Evolutionary conservation across 2,797 vertebrate genomes (phyloP), one percentile per base, ranked within the genome.

Genomic region (Coendou prehensilis): DNA sequence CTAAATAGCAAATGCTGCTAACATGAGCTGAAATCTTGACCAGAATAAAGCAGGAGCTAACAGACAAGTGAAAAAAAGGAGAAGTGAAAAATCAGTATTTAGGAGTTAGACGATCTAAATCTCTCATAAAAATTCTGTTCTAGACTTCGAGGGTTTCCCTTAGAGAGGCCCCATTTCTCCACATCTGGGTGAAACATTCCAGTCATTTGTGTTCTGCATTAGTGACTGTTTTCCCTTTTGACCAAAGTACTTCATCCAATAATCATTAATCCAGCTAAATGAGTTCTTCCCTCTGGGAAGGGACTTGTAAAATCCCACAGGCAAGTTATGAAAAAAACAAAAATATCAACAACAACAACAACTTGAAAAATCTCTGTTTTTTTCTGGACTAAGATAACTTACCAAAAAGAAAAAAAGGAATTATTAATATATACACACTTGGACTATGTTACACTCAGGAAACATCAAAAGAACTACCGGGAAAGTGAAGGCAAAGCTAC

Each of bases 121-220:
- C 33, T 69, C n/a, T 69, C 17, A 20, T 37, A 37, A 9, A n/a
- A 50, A 26, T 73, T 94, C 5, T 56, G 7, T 23, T 52, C 9
- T 33, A 37, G 1, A 73, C 1, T 23, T 84, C 10, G 3, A 4
- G 89, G 7, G 22, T 52, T 56, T 84, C 30, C 61, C 54, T 52
- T 41, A 33, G 6, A 41, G 9, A 50, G 17, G 0, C 2, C 2
- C 2, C 0, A 13, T 76, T 0, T 67, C 28, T 67, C 5, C 67
- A 59, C 59, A 84, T n/a, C 8, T 37, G 26, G 50, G 23, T 30
- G 50, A 59, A 82, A 30, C 37, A n/a, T 30, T 6, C 0, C 8
- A n/a, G 15, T 2, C 18, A 17, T 54, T 26, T 91, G 14, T 54
- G 6, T 37, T 50, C 28, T 61, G 9, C 45, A 50, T 52, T 33